A percentile compares a stretch with the other conserved stretches of the same genome.
phyloP scores from a whole-genome alignment of 2,113 vertebrate species.

The Arenaria interpres region DNA sequence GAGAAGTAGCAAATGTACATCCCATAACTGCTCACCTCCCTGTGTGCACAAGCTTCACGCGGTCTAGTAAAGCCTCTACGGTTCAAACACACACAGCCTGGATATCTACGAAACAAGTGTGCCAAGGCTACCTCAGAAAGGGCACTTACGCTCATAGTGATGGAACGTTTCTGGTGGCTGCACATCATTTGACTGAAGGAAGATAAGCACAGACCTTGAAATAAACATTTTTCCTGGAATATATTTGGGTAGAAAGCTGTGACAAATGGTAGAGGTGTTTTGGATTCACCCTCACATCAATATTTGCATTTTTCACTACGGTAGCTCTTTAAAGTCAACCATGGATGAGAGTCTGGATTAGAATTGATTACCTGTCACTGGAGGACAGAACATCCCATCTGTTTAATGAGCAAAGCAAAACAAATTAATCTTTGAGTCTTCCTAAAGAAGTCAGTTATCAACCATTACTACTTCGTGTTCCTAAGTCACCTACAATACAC shows the following conservation, averaged over 20 bases:
- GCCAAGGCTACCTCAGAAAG: constrained; percentile 76
- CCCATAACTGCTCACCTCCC: not conserved
- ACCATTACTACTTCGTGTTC: not conserved
- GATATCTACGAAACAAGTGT: not conserved
- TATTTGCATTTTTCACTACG: not conserved
- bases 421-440: not conserved
- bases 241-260: not conserved
- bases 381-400: not conserved
- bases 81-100: not conserved
- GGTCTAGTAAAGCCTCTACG: not conserved
- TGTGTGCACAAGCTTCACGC: not conserved
- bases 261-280: not conserved
- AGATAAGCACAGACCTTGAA: not conserved
- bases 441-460: not conserved
- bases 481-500: not conserved
- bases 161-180: constrained; percentile 30
- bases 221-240: not conserved
- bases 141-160: not conserved
- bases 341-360: not conserved
- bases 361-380: not conserved
- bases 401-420: not conserved
- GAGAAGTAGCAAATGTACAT: not conserved
- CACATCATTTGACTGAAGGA: not conserved
- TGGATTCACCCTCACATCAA: not conserved
- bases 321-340: not conserved